Evolutionary conservation across 2,888 invertebrate species (phyloP).

Genomic region (Taphrorychus bicolor): DNA sequence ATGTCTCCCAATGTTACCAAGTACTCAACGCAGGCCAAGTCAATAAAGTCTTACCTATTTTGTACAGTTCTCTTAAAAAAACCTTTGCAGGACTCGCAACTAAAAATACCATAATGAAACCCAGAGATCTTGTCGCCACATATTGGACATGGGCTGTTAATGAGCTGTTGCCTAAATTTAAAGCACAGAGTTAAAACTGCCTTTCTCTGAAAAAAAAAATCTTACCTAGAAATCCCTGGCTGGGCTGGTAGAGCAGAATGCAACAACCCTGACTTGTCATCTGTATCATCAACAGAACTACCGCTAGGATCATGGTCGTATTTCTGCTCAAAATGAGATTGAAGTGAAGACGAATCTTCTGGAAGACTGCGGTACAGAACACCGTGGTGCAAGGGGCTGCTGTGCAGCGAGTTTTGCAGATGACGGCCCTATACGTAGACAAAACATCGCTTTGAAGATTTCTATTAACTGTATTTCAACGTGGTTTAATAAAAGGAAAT

Average conservation of each 20-base stretch:
- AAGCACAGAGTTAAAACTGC: not conserved
- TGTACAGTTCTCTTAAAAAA: constrained; percentile 99
- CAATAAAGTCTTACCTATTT: constrained; percentile 69
- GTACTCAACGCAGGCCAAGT: not conserved
- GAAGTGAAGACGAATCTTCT: constrained; percentile 53
- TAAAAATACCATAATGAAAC: constrained; percentile 98
- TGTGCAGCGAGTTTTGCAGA: constrained; percentile 62
- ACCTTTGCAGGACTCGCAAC: constrained; percentile 97
- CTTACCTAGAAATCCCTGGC: constrained; percentile 85
- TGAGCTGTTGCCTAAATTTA: constrained; percentile 71
- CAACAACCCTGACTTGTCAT: constrained; percentile 61
- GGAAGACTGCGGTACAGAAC: constrained; percentile 64
- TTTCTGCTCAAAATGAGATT: constrained; percentile 54
- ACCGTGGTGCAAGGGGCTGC: constrained; percentile 64
- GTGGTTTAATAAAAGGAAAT: not conserved
- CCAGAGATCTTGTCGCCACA: constrained; percentile 96
- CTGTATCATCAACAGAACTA: constrained; percentile 53
- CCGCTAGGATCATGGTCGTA: constrained; percentile 52
- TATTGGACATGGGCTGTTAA: constrained; percentile 93
- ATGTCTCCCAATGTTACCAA: constrained; percentile 7
- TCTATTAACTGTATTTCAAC: not conserved
- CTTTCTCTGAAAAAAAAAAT: constrained; percentile 50
- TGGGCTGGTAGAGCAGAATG: constrained; percentile 67
- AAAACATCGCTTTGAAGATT: not conserved
- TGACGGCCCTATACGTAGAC: constrained; percentile 60